Base-by-base conservation (phyloP, 2,888 invertebrate genomes). In the Dynastes grantii region DNA sequence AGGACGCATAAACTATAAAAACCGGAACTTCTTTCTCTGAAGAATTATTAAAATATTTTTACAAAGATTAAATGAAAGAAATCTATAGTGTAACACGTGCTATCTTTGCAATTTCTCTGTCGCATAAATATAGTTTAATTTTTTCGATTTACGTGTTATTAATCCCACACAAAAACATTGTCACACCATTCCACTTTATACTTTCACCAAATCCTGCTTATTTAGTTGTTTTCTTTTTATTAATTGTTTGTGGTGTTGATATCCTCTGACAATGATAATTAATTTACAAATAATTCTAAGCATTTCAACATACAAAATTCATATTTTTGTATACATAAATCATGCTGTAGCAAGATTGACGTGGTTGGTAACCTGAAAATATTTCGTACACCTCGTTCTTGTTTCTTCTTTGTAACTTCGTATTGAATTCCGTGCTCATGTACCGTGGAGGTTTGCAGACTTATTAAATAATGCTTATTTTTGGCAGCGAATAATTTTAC, bases 21-120 rank as follows among this genome's bases (percentile, higher is more conserved):
- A 37, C 32, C 4, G 5, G 4, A 37, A 37, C 5, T 16, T 16
- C 16, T 16, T 16, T 16, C 16, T 16, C 16, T 22, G 22, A 22
- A 22, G 22, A 22, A 22, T 22, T 22, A 22, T 22, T 22, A 37
- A 37, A 37, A 37, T 37, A 0, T 1, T 37, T 37, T 5, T 5
- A 5, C 32, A 37, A 37, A 37, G 0, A 37, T 5, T 37, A 37
- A 37, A 37, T 37, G 32, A 37, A 37, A 37, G 32, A 5, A 37
- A 37, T 37, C 32, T 1, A 5, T 37, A 2, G 5, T 5, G 32
- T 37, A 55, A 55, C 55, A 55, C 55, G 45, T 22, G 22, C 22
- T 64, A 11, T 64, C 11, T n/a, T 53, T 53, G 53, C 13, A 58
- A 58, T 58, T 58, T 58, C 55, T 58, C 55, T 22, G 16, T 22